phyloP scores from a whole-genome alignment of 2,113 vertebrate species.

The Pterophyllum scalare region DNA sequence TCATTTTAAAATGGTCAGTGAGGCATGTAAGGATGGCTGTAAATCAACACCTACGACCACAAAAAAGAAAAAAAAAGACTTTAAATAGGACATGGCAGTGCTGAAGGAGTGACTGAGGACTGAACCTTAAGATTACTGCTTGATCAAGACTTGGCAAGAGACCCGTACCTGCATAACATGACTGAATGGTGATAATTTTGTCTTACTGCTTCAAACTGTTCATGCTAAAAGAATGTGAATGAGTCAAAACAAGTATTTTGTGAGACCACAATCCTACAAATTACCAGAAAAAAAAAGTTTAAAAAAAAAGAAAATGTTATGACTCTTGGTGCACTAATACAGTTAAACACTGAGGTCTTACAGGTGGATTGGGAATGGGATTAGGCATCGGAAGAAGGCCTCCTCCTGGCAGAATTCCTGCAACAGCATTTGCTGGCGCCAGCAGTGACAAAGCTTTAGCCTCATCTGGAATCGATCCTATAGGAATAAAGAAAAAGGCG shows the following conservation, averaged over 20 bases:
- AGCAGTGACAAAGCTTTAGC: constrained; percentile 98
- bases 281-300: background rate
- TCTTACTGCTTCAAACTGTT: background rate
- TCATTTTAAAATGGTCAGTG: background rate
- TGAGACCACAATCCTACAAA: background rate
- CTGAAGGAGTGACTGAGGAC: background rate
- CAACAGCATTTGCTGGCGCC: constrained; percentile 98
- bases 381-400: constrained; percentile 97
- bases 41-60: background rate
- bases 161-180: background rate
- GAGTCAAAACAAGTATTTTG: background rate
- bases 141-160: background rate
- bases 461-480: constrained; percentile 99
- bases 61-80: background rate
- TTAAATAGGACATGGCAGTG: background rate
- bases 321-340: background rate
- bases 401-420: constrained; percentile 96
- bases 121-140: background rate
- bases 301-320: background rate
- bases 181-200: background rate
- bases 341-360: constrained; percentile 61
- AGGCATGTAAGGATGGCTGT: background rate
- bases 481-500: constrained; percentile 82
- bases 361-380: constrained; percentile 87
- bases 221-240: background rate